Base-by-base conservation (phyloP, 92 coral and sea anemone species). In the Porites divaricata region DNA sequence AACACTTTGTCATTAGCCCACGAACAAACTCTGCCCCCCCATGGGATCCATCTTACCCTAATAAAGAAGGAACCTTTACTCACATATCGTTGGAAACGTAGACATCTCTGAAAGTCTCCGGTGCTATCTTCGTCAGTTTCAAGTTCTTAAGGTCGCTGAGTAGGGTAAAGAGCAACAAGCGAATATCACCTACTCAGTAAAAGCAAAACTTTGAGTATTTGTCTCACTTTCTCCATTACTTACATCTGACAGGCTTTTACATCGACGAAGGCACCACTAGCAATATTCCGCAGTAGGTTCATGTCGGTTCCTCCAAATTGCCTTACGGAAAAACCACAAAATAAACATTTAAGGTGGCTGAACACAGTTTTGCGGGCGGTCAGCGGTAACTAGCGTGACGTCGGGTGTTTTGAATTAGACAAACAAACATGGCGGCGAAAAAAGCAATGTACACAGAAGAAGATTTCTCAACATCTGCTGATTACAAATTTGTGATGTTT, bases 61-160 rank as follows among this genome's bases (percentile, higher is more conserved):
- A 35, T 35, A 35, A 35, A 6, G 6, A 16, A 9, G 1, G 6
- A 24, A 21, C 2, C 2, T 52, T 73, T 19, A 84, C 96, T 84
- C 78, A 93, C 96, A 93, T 75, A 72, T 93, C 94, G 5, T 65
- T 25, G 19, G 67, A 24, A 12, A 80, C 77, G 1, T 1, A 16
- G 16, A 90, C 90, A 50, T 94, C 87, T 61, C 85, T 88, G 52
- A 94, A 89, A 4, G 98, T 83, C 70, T 85, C 91, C 2, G 95
- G 41, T 16, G 64, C 74, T 28, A 94, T 66, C 48, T 74, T 91
- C 54, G 72, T 85, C 69, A 94, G 77, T 73, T 94, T 86, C 63
- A 91, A 65, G 52, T 73, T 56, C 53, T 61, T 61, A 10, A 94
- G 90, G 67, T 84, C 85, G 50, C 98, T 94, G 65, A 51, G 75